Conservation (phyloP, 1,140 invertebrate genomes). For the Drosophila dunni region DNA sequence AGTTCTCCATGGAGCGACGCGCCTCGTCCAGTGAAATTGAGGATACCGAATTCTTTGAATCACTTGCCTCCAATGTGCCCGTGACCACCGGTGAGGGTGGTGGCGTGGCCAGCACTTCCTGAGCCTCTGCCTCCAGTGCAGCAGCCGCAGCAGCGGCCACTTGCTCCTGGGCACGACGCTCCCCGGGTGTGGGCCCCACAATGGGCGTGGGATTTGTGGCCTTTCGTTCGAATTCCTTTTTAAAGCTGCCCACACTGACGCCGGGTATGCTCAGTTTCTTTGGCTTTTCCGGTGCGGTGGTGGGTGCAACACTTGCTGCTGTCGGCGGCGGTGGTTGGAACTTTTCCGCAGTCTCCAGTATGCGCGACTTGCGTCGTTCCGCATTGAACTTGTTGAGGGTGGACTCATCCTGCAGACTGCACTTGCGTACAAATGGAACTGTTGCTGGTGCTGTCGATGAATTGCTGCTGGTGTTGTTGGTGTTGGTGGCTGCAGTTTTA, state of each 20-base stretch:
- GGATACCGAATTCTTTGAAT: slow-evolving; percentile 78
- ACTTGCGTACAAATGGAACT: slow-evolving; percentile 71
- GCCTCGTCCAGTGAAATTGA: slow-evolving; percentile 81
- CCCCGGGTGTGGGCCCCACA: slow-evolving; percentile 72
- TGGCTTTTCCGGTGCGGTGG: slow-evolving; percentile 86
- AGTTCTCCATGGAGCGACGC: slow-evolving; percentile 85
- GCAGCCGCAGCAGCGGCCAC: slow-evolving; percentile 76
- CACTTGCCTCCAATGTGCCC: slow-evolving; percentile 54
- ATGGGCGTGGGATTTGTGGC: slow-evolving; percentile 87
- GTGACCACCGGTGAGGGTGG: slow-evolving; percentile 41
- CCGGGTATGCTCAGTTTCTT: slow-evolving; percentile 92
- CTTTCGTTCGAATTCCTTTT: slow-evolving; percentile 92
- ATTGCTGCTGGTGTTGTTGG: not conserved
- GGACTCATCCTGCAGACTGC: slow-evolving; percentile 84
- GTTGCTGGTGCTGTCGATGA: slow-evolving; percentile 11
- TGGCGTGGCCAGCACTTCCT: slow-evolving; percentile 48
- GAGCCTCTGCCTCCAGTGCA: slow-evolving; percentile 70
- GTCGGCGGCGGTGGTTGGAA: slow-evolving; percentile 85
- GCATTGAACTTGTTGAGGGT: slow-evolving; percentile 78
- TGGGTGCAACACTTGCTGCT: slow-evolving; percentile 46
- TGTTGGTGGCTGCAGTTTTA: slow-evolving; percentile 28
- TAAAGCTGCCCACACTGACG: slow-evolving; percentile 92
- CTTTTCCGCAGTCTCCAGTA: slow-evolving; percentile 90
- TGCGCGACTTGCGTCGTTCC: slow-evolving; percentile 87
- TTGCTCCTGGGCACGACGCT: slow-evolving; percentile 73